phyloP scores from a whole-genome alignment of 2,797 vertebrate species.

The Epinephelus malabaricus region DNA sequence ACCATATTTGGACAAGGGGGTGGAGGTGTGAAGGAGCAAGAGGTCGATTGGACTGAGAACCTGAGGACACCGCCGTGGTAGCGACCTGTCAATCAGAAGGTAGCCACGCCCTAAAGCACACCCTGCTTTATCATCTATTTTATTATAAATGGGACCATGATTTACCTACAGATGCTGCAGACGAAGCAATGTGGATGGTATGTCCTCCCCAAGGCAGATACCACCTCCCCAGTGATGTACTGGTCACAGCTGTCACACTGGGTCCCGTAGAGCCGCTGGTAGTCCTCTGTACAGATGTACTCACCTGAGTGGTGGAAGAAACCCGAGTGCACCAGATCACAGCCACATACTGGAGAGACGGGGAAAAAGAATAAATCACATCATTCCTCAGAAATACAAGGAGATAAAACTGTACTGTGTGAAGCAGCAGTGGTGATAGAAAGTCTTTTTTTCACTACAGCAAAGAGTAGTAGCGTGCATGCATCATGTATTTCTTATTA shows the following conservation, averaged over 20 bases:
- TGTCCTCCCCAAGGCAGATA: conserved; percentile 94
- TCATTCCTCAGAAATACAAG: neutral
- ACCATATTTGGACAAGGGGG: too few species aligned
- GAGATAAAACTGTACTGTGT: neutral
- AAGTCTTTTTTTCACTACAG: neutral
- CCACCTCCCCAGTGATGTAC: conserved; percentile 97
- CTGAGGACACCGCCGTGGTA: too few species aligned
- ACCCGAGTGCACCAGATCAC: conserved; percentile 92
- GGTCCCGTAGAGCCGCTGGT: conserved; percentile 96
- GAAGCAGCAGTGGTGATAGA: neutral
- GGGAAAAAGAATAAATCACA: neutral
- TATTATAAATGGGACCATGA: too few species aligned
- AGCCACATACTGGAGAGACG: conserved; percentile 89
- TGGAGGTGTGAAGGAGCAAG: too few species aligned
- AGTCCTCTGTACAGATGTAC: conserved; percentile 96
- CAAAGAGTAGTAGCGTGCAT: neutral
- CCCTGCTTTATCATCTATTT: too few species aligned
- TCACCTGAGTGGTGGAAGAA: conserved; percentile 98
- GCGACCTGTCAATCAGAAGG: too few species aligned
- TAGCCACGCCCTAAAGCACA: too few species aligned
- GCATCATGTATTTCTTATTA: neutral
- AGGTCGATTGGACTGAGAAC: too few species aligned
- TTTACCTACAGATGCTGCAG: conserved; percentile 93
- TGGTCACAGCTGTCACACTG: conserved; percentile 95
- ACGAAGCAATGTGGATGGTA: conserved; percentile 97